Percentiles rank a stretch among this genome's conserved stretches.
These are phyloP conservation scores for Premnoplex brunnescens DNA, from an alignment of 2,797 vertebrate genomes.

Conservation along the genomic window DNA sequence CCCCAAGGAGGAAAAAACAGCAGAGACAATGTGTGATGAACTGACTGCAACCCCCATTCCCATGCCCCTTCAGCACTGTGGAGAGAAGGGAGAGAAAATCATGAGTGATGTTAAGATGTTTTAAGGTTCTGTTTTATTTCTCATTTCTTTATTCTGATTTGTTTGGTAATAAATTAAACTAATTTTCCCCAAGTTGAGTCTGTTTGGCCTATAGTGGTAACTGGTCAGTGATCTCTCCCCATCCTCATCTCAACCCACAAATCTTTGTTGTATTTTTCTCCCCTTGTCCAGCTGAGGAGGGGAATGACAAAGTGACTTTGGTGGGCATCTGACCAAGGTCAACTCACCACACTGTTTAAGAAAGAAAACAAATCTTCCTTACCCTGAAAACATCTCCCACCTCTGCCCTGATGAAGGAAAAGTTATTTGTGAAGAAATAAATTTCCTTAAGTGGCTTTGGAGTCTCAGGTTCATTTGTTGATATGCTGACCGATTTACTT, in stretches of 20 bases:
- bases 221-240: neutral
- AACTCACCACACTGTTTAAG: neutral
- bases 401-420: neutral
- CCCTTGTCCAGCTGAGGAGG: neutral
- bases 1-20: neutral
- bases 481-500: neutral
- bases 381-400: neutral
- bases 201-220: neutral
- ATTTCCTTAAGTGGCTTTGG: neutral
- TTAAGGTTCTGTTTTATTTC: neutral
- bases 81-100: neutral
- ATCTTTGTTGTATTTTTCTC: neutral
- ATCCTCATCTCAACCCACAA: accelerated
- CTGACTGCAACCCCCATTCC: neutral
- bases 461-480: neutral
- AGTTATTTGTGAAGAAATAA: neutral
- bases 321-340: neutral
- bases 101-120: neutral
- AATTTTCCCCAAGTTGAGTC: neutral
- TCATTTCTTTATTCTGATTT: neutral
- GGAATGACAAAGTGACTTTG: neutral
- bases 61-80: neutral
- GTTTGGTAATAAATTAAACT: neutral
- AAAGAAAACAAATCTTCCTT: neutral
- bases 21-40: accelerated